A percentile compares a stretch with the other conserved stretches of the same genome.
phyloP scores from a whole-genome alignment of 64 coral and sea anemone species.

The Pocillopora verrucosa region DNA sequence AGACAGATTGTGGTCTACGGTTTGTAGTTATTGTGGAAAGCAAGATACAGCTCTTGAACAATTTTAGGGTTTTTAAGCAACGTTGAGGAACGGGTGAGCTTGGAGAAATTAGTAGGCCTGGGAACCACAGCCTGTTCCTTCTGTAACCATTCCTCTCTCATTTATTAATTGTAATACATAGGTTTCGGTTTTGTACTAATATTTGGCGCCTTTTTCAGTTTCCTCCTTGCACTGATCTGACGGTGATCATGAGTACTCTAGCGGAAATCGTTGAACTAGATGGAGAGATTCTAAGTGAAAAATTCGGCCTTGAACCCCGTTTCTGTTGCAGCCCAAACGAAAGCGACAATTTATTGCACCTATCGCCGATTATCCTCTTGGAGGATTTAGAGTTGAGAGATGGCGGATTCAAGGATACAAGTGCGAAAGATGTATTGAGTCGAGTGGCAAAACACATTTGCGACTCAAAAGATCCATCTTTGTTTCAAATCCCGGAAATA shows the following conservation, averaged over 20 bases:
- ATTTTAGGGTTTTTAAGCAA: no score
- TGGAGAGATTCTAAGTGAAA: background rate
- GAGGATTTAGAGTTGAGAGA: slow-evolving; percentile 10
- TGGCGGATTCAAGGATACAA: slow-evolving; percentile 30
- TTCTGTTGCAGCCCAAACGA: slow-evolving; percentile 22
- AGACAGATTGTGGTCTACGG: no score
- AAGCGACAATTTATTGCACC: slow-evolving; percentile 41
- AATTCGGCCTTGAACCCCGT: slow-evolving; percentile 38
- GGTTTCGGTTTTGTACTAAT: no score
- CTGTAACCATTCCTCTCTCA: no score
- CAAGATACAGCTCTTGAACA: no score
- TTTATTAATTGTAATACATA: no score
- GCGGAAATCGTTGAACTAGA: slow-evolving; percentile 18
- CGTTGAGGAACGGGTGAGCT: no score
- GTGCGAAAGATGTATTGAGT: slow-evolving; percentile 19
- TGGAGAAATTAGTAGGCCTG: no score
- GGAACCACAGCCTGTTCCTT: no score
- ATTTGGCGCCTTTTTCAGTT: no score
- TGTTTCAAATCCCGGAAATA: slow-evolving; percentile 54
- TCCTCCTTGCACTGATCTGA: no score
- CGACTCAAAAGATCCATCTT: background rate
- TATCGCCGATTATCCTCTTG: slow-evolving; percentile 46
- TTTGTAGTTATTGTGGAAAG: no score
- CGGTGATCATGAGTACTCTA: slow-evolving; percentile 40
- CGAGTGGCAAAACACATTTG: background rate